A percentile compares a stretch with the other conserved stretches of the same genome.
phyloP scores from a whole-genome alignment of 1,140 invertebrate species.

The Orchestia grillus region DNA sequence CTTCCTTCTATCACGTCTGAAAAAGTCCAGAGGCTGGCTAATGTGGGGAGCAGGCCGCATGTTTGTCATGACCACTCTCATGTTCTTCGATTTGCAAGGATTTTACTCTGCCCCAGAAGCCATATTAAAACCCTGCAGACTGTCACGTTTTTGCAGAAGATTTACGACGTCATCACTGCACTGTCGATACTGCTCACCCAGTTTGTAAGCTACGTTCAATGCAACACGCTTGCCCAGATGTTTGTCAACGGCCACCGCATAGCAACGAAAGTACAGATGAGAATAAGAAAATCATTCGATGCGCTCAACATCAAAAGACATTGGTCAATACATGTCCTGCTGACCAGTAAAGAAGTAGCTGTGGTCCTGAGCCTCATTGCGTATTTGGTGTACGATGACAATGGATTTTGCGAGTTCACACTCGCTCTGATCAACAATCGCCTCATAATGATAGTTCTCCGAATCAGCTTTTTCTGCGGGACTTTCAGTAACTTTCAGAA shows the following conservation, averaged over 20 bases:
- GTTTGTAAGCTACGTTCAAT: background rate
- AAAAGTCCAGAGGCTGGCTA: background rate
- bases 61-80: background rate
- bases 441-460: background rate
- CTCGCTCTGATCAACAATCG: background rate
- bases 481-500: background rate
- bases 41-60: background rate
- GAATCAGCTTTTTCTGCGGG: background rate
- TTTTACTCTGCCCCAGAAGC: background rate
- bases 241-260: background rate
- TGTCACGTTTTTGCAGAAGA: background rate
- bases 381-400: background rate
- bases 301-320: background rate
- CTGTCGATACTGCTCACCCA: background rate
- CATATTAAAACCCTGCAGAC: background rate
- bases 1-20: background rate
- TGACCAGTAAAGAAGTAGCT: background rate
- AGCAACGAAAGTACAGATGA: background rate
- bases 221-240: background rate
- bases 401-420: background rate
- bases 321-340: background rate
- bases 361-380: background rate
- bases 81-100: slow-evolving; percentile 3
- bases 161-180: background rate
- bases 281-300: background rate